These are phyloP conservation scores for Sympetrum striolatum DNA, from an alignment of 2,888 invertebrate genomes.

Conservation along the genomic window DNA sequence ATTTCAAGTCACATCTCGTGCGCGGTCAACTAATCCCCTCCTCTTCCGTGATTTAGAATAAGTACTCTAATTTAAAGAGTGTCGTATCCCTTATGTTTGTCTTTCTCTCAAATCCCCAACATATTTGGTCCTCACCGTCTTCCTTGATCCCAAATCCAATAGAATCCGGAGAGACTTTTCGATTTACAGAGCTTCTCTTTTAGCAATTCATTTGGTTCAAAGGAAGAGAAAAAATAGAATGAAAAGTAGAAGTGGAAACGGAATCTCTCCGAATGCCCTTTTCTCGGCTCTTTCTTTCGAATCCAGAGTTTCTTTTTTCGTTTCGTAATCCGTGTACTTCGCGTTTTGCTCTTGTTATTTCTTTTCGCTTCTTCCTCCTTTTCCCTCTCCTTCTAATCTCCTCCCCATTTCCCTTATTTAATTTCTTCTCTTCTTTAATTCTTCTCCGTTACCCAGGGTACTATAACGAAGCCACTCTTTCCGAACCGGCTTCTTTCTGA, in stretches of 20 bases:
- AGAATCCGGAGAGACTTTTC: conserved; percentile 36
- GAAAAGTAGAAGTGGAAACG: neutral
- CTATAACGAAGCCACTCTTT: conserved; percentile 11
- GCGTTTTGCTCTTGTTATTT: neutral
- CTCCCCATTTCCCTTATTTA: neutral
- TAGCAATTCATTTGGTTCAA: conserved; percentile 36
- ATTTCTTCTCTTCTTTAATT: conserved; percentile 12
- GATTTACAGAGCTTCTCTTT: conserved; percentile 35
- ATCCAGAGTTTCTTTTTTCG: conserved; percentile 10
- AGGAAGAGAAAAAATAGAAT: neutral
- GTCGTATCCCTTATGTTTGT: neutral
- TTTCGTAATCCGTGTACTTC: neutral
- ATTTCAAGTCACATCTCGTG: neutral
- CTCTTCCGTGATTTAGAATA: neutral
- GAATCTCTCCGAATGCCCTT: neutral
- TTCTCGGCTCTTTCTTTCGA: conserved; percentile 1
- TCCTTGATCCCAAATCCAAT: conserved; percentile 40
- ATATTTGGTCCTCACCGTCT: conserved; percentile 24
- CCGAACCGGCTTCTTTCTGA: neutral
- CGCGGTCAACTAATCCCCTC: neutral
- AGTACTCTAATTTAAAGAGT: neutral
- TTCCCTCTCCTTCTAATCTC: neutral
- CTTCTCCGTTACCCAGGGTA: neutral
- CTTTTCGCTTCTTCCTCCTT: neutral
- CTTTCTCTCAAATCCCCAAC: conserved; percentile 4